Conservation (phyloP, 2,113 vertebrate species). For the Acrocephalus arundinaceus region DNA sequence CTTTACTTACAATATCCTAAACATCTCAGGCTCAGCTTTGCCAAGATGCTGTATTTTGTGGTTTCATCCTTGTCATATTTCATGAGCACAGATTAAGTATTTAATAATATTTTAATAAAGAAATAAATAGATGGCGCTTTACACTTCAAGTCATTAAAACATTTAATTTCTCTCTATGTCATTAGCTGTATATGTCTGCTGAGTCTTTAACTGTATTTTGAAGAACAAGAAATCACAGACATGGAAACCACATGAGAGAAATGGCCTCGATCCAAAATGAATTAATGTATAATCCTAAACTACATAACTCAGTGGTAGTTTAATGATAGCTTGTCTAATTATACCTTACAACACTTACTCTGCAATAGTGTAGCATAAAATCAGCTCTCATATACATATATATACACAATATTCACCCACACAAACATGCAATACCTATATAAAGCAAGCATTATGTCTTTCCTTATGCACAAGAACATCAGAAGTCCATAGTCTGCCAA, state of each 20-base stretch:
- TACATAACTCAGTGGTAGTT: constrained; percentile 2
- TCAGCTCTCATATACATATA: neutral
- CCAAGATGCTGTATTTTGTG: neutral
- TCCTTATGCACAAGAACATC: neutral
- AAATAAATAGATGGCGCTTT: neutral
- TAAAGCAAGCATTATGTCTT: neutral
- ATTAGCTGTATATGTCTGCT: neutral
- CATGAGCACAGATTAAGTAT: neutral
- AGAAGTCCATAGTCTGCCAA: neutral
- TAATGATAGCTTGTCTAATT: constrained; percentile 49
- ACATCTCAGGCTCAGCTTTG: neutral
- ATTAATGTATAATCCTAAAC: constrained; percentile 17
- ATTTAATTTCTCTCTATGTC: neutral
- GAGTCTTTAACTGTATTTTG: neutral
- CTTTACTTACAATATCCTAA: neutral
- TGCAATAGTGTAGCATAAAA: neutral
- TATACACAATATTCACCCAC: neutral
- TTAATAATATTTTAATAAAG: neutral
- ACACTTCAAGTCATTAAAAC: constrained; percentile 13
- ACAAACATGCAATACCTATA: neutral
- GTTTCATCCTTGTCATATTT: neutral
- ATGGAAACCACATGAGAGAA: constrained; percentile 50
- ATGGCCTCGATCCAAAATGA: constrained; percentile 43
- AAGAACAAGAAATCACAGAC: constrained; percentile 17
- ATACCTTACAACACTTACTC: neutral